A percentile compares a stretch with the other conserved stretches of the same genome.
Conservation (phyloP, 2,113 vertebrate species). For the Nibea coibor region DNA sequence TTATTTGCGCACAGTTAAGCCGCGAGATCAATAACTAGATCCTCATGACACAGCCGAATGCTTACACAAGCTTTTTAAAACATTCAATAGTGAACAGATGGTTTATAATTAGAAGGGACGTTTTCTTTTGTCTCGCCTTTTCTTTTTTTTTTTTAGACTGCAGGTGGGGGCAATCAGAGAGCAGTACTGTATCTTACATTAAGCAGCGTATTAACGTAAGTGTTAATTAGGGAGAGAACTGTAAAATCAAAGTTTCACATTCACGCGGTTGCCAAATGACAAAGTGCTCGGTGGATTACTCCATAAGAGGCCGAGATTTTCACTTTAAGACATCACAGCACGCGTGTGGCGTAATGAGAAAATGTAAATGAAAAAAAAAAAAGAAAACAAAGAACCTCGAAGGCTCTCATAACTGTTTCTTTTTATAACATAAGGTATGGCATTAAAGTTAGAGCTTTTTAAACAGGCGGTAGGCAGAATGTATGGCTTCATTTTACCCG, state of each 20-base stretch:
- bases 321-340: background rate
- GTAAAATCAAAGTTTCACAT: background rate
- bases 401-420: background rate
- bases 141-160: background rate
- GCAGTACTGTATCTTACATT: background rate
- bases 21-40: conserved; percentile 1
- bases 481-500: background rate
- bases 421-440: background rate
- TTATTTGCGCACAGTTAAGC: conserved; percentile 3
- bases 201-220: background rate
- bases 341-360: background rate
- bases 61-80: background rate
- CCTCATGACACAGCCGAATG: background rate
- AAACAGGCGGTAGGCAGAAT: background rate
- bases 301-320: background rate
- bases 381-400: too few relatives aligned
- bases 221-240: background rate
- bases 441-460: background rate
- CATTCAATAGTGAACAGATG: conserved; percentile 8
- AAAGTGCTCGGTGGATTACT: background rate
- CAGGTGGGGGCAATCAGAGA: background rate
- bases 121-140: background rate
- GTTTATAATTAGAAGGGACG: conserved; percentile 4
- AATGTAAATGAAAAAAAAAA: background rate
- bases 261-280: background rate